Evolutionary conservation across 2,797 vertebrate genomes (phyloP).

Genomic region (Lagorchestes hirsutus): DNA sequence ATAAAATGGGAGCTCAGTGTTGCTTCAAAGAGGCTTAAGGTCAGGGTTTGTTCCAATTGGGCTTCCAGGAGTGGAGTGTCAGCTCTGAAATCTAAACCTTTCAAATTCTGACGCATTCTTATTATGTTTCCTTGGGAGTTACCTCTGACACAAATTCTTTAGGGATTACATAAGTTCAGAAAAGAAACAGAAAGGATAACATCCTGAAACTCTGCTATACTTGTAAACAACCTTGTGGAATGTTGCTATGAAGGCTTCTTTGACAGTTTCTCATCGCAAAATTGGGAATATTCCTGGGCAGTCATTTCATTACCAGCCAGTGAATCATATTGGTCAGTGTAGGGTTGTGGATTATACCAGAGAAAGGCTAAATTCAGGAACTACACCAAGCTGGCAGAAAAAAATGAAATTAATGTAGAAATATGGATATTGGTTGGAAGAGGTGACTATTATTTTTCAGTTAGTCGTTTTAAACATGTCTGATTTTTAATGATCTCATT

Average conservation of each 20-base stretch:
- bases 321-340: neutral
- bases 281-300: neutral
- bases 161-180: constrained; percentile 15
- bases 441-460: neutral
- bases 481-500: neutral
- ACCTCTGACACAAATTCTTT: neutral
- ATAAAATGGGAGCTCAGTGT: constrained; percentile 4
- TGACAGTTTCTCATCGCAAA: neutral
- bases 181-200: constrained; percentile 9
- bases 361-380: neutral
- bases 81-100: constrained; percentile 29
- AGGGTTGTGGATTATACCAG: neutral
- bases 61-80: neutral
- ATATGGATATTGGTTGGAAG: neutral
- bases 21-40: constrained; percentile 13
- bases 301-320: neutral
- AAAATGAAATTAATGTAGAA: neutral
- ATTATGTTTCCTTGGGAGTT: neutral
- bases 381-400: neutral
- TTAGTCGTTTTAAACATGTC: neutral
- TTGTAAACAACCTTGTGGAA: neutral
- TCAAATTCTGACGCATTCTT: neutral
- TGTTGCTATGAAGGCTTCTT: neutral
- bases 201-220: neutral
- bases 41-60: neutral